Percentiles rank a stretch among this genome's conserved stretches.
phyloP scores from a whole-genome alignment of 2,113 vertebrate species.

The Dipodomys stephensi region DNA sequence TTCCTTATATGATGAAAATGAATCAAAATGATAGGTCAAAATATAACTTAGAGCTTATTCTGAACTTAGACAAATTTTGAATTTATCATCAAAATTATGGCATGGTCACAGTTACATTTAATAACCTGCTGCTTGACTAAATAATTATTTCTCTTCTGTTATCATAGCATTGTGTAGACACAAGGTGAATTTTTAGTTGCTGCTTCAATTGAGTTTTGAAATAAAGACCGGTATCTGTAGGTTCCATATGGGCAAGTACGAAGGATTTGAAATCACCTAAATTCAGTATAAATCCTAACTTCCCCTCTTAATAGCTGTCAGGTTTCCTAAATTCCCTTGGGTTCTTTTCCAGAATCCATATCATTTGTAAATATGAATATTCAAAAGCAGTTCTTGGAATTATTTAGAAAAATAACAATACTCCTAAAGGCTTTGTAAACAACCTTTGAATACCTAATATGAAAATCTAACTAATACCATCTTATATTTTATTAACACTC shows the following conservation, averaged over 20 bases:
- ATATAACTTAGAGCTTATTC: slow-evolving; percentile 29
- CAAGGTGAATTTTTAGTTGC: neutral
- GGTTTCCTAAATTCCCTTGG: neutral
- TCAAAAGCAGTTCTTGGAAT: neutral
- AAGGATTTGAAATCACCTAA: neutral
- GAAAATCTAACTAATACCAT: neutral
- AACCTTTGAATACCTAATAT: neutral
- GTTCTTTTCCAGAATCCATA: neutral
- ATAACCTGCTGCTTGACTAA: neutral
- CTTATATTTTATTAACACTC: neutral
- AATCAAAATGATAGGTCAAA: slow-evolving; percentile 39
- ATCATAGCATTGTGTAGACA: neutral
- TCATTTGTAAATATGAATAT: neutral
- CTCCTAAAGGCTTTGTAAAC: neutral
- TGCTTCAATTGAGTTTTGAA: neutral
- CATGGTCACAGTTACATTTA: neutral
- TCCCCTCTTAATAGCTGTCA: neutral
- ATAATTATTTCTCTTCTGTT: neutral
- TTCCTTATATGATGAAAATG: neutral
- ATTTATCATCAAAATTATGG: neutral
- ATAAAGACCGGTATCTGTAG: neutral
- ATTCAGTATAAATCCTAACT: neutral
- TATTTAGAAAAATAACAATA: neutral
- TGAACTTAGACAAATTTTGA: neutral
- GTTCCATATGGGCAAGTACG: neutral